Conservation (phyloP, 2,113 vertebrate species). For the Climacteris rufus region DNA sequence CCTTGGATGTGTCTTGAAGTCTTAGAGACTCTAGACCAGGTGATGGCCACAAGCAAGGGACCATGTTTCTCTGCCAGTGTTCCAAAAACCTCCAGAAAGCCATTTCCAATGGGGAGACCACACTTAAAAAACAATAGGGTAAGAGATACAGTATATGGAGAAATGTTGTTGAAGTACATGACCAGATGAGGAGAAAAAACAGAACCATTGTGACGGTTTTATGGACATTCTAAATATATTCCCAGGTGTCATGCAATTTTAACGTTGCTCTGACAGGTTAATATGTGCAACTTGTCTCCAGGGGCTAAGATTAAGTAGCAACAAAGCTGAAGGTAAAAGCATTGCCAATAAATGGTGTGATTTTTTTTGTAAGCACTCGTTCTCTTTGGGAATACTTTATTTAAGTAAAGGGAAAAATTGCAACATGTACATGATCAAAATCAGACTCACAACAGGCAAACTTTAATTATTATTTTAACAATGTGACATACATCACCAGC, state of each 20-base stretch:
- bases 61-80: background rate
- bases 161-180: background rate
- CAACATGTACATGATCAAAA: background rate
- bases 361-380: background rate
- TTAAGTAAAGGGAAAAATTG: background rate
- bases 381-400: background rate
- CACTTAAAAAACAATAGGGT: background rate
- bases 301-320: constrained; percentile 19
- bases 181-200: constrained; percentile 21
- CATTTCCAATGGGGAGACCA: background rate
- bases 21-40: background rate
- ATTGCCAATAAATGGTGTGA: background rate
- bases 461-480: background rate
- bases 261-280: constrained; percentile 41
- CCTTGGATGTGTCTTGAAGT: background rate
- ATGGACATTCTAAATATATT: constrained; percentile 44
- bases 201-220: constrained; percentile 25
- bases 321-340: constrained; percentile 18
- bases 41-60: background rate
- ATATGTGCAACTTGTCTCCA: constrained; percentile 20
- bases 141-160: background rate
- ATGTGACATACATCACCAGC: background rate
- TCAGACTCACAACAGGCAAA: background rate
- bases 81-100: background rate
- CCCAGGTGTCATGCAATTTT: constrained; percentile 21